Evolutionary conservation across 2,888 invertebrate genomes (phyloP), one percentile per base, ranked within the genome.

Genomic region (Aphidius colemani): DNA sequence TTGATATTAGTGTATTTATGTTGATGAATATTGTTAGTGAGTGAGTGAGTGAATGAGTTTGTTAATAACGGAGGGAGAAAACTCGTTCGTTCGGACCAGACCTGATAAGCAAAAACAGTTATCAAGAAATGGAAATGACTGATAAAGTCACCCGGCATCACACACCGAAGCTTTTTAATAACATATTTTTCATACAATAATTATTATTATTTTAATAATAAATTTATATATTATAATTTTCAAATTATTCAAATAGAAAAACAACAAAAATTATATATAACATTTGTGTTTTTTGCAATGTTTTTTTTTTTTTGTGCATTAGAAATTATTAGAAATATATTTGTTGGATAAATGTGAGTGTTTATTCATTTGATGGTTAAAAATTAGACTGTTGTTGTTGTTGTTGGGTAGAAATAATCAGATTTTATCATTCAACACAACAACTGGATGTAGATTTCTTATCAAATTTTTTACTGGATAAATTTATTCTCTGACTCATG

Each of bases 101-200:
- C 57, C 57, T 46, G 81, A 81, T 81, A 81, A 82, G 80, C 80
- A 79, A 76, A 77, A 80, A 78, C 78, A 75, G 81, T 80, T 81
- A 82, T 82, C 81, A 78, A 79, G 84, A 85, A 85, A 85, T 84
- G 85, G 84, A 84, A 84, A 84, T 84, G 80, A 79, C 83, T 83
- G 85, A 85, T 85, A 85, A 85, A 84, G 79, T 60, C 79, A 77
- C 79, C 70, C 64, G 65, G 70, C 68, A 71, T 70, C 72, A 67
- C 64, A 63, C 60, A 55, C 69, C 56, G 65, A 63, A 66, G 65
- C 65, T 65, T 76, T 75, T 76, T 76, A 78, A 78, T 75, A 75
- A 74, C 74, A 71, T 74, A 76, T 76, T 74, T 30, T 30, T 30
- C 30, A 30, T 30, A 73, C n/a, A n/a, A n/a, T n/a, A n/a, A n/a